Conservation (phyloP, 2,797 vertebrate species). For the Tadarida brasiliensis region DNA sequence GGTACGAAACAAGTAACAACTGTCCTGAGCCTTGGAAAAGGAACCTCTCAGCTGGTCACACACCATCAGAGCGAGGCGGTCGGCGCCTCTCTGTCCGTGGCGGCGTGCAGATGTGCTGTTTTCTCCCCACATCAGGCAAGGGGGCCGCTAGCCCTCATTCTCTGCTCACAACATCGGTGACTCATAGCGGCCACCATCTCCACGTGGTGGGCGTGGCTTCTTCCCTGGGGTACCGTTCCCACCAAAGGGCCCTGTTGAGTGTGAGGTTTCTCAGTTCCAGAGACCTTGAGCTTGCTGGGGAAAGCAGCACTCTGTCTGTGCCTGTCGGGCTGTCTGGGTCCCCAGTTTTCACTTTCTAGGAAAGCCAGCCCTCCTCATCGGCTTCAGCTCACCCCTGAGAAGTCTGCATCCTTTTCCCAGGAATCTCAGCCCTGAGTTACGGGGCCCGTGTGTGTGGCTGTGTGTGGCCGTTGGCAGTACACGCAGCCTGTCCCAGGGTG, state of each 20-base stretch:
- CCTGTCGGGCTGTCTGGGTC: fast-evolving
- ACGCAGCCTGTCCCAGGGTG: not conserved
- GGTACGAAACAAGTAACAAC: not conserved
- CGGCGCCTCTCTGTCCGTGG: fast-evolving
- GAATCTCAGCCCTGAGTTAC: not conserved
- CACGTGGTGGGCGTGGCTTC: fast-evolving
- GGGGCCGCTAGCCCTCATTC: not conserved
- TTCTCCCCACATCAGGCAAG: not conserved
- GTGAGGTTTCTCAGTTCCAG: not conserved
- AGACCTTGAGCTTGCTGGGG: not conserved
- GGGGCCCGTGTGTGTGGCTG: not conserved
- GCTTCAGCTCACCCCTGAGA: not conserved
- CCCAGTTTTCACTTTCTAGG: not conserved
- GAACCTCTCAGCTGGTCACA: not conserved
- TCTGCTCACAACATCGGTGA: fast-evolving
- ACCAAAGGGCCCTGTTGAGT: not conserved
- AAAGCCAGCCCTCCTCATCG: fast-evolving
- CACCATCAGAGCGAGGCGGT: not conserved
- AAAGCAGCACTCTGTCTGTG: not conserved
- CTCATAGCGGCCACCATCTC: not conserved
- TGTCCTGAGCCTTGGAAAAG: not conserved
- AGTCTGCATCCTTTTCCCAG: not conserved
- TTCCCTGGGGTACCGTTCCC: not conserved
- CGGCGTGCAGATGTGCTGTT: fast-evolving
- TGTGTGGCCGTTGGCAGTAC: not conserved